Evolutionary conservation across 2,888 invertebrate species (phyloP).

Genomic region (Drosophila mimica): DNA sequence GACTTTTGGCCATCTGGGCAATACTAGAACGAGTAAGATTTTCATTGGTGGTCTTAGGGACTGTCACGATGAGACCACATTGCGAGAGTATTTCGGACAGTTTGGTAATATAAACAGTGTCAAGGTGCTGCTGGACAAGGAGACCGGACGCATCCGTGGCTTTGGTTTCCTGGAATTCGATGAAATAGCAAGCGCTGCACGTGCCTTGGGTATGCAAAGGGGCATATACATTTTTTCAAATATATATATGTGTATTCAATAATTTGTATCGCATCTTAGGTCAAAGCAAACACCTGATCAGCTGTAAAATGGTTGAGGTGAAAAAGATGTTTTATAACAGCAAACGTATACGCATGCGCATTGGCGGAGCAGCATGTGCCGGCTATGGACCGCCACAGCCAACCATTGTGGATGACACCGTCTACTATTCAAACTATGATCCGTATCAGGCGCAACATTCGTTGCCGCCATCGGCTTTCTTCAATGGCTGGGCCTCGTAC

Average conservation of each 20-base stretch:
- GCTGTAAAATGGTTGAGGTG: constrained; percentile 77
- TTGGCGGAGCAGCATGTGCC: constrained; percentile 71
- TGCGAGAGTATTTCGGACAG: constrained; percentile 81
- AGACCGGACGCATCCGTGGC: constrained; percentile 82
- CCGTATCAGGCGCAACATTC: constrained; percentile 59
- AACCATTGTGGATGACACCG: constrained; percentile 55
- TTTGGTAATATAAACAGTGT: constrained; percentile 77
- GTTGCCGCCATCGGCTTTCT: constrained; percentile 72
- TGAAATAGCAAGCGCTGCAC: constrained; percentile 78
- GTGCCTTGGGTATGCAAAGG: constrained; percentile 77
- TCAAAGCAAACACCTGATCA: constrained; percentile 78
- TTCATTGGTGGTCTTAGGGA: constrained; percentile 83
- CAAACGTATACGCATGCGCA: constrained; percentile 84
- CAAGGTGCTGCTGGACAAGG: constrained; percentile 81
- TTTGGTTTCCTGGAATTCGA: constrained; percentile 83
- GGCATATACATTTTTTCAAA: not conserved
- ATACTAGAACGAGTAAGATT: constrained; percentile 74
- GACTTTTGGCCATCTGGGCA: constrained; percentile 55
- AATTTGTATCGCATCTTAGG: constrained; percentile 46
- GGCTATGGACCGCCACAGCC: constrained; percentile 75
- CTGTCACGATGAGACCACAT: constrained; percentile 75
- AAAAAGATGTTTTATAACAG: constrained; percentile 78
- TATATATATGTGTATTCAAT: too few relatives aligned
- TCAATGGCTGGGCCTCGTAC: constrained; percentile 76
- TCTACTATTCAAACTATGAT: constrained; percentile 61